phyloP scores from a whole-genome alignment of 2,113 vertebrate genomes.

The Todiramphus chloris region DNA sequence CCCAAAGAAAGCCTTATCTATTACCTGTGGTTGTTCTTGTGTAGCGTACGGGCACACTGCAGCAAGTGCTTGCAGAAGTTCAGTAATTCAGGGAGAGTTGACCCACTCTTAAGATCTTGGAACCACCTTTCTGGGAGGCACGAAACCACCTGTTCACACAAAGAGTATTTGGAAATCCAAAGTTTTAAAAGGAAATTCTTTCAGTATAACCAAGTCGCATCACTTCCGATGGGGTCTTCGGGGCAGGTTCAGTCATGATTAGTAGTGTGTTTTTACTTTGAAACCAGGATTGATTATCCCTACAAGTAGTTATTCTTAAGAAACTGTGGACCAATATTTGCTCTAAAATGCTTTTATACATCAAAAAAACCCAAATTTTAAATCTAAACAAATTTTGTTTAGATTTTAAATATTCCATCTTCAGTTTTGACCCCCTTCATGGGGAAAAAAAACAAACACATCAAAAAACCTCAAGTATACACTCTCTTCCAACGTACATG shows the following conservation, averaged over 20 bases:
- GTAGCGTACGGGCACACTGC: slow-evolving; percentile 71
- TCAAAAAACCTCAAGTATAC: neutral
- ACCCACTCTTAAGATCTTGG: slow-evolving; percentile 59
- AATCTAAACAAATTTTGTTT: neutral
- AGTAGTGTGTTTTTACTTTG: neutral
- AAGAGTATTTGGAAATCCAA: neutral
- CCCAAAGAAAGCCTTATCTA: neutral
- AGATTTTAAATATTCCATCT: neutral
- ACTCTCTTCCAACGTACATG: neutral
- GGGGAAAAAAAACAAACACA: neutral
- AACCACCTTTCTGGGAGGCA: slow-evolving; percentile 87
- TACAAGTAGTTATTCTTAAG: neutral
- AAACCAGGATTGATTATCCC: neutral
- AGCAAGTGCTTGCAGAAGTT: slow-evolving; percentile 85
- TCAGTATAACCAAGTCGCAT: neutral
- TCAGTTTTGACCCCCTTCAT: neutral
- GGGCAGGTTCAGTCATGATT: neutral
- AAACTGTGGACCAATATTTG: neutral
- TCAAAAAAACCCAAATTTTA: neutral
- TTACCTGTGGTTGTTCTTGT: slow-evolving; percentile 74
- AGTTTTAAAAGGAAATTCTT: neutral
- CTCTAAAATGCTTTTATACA: neutral
- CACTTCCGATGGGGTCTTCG: neutral
- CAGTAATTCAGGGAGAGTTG: slow-evolving; percentile 79
- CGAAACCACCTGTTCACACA: slow-evolving; percentile 73